Conservation (phyloP, 2,797 vertebrate genomes). For the Peromyscus aztecus region DNA sequence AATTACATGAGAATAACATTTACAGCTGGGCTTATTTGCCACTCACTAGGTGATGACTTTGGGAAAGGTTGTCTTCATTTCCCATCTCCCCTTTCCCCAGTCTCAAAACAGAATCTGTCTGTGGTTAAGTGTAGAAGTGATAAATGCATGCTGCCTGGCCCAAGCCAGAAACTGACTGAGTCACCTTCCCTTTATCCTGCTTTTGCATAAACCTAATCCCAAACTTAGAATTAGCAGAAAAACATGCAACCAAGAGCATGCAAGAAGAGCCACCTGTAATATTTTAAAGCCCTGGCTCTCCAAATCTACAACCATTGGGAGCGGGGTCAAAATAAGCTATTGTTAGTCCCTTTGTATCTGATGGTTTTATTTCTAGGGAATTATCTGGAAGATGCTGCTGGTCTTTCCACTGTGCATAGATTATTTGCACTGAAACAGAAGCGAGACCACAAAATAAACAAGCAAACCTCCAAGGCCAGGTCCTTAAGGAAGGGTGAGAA, state of each 20-base stretch:
- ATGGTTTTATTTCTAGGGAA: slow-evolving; percentile 21
- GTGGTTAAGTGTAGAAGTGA: neutral
- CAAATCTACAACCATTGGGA: neutral
- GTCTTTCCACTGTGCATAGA: slow-evolving; percentile 13
- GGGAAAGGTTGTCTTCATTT: slow-evolving; percentile 36
- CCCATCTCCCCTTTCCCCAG: slow-evolving; percentile 13
- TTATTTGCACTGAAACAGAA: slow-evolving; percentile 39
- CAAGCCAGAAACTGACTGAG: neutral
- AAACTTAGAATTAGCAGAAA: slow-evolving; percentile 21
- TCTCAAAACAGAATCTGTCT: slow-evolving; percentile 5
- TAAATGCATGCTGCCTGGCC: neutral
- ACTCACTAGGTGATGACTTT: slow-evolving; percentile 32
- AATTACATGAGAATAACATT: slow-evolving; percentile 4
- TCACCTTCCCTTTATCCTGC: neutral
- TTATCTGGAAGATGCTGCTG: neutral
- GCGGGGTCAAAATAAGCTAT: neutral
- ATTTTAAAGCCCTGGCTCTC: neutral
- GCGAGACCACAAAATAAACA: slow-evolving; percentile 14
- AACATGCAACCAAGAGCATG: neutral
- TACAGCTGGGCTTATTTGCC: neutral
- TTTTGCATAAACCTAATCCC: slow-evolving; percentile 18
- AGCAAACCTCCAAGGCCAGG: neutral
- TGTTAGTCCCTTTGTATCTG: neutral
- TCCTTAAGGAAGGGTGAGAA: neutral
- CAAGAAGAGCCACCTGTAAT: neutral